Evolutionary conservation across 2,888 invertebrate species (phyloP).

Genomic region (Cephus runcator): DNA sequence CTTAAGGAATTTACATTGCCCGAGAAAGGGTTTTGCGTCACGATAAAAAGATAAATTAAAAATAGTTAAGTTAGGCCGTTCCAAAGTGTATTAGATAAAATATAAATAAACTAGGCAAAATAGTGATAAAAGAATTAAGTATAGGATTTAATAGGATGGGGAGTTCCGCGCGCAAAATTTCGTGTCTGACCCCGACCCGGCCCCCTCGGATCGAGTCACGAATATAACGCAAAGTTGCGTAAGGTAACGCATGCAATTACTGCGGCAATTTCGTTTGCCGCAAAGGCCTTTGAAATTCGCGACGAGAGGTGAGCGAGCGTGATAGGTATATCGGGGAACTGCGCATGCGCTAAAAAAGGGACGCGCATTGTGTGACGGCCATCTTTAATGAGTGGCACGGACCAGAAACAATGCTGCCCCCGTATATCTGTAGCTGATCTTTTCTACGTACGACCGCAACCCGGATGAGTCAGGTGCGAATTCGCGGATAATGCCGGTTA

Average conservation of each 20-base stretch:
- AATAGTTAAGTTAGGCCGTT: background rate
- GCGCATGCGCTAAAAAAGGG: background rate
- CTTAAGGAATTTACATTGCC: background rate
- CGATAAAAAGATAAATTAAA: background rate
- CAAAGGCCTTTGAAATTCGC: background rate
- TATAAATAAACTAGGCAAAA: background rate
- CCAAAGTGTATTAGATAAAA: background rate
- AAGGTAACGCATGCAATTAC: background rate
- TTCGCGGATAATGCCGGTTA: background rate
- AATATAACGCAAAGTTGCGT: background rate
- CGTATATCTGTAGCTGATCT: background rate
- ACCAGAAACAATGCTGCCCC: background rate
- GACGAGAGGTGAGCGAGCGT: background rate
- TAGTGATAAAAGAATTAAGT: background rate
- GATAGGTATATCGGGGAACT: background rate
- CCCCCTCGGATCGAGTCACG: background rate
- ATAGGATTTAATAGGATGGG: background rate
- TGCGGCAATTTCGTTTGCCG: background rate
- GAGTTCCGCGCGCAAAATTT: background rate
- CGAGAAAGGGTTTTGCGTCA: background rate
- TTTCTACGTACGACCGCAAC: background rate
- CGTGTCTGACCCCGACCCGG: background rate
- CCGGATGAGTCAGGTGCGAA: constrained; percentile 7
- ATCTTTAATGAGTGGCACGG: background rate
- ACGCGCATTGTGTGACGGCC: background rate